Evolutionary conservation across 2,888 invertebrate species (phyloP), one percentile per base, ranked within the genome.

Genomic region (Chironomus tentans): DNA sequence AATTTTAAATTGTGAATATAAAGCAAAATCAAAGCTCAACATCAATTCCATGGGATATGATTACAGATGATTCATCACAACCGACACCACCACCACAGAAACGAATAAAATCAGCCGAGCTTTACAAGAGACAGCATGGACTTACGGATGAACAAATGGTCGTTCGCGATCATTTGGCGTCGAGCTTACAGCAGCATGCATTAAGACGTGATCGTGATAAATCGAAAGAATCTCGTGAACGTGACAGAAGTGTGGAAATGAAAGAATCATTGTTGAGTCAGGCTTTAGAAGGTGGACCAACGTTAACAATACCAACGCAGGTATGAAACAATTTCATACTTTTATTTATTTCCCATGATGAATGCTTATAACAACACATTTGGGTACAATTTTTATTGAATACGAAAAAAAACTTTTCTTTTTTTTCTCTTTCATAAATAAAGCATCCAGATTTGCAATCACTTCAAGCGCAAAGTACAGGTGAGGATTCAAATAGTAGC

Each of bases 401-500:
- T 38, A 38, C 38, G 38, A 38, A 28, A 28, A 28, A n/a, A n/a
- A n/a, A n/a, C n/a, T n/a, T n/a, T n/a, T n/a, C 6, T 4, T 38
- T 10, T 38, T 38, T 10, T 7, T 10, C 4, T 38, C 1, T 10
- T 38, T 38, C 10, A 56, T 56, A 18, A 56, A n/a, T 15, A 85
- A 85, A 85, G 79, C 87, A 87, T 81, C 86, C 87, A 76, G 88
- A 88, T 79, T 86, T 81, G 77, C 80, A 86, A 77, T 87, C 88
- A 68, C 81, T 86, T 77, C 86, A 88, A 83, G 88, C 89, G 74
- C 90, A 90, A 82, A 90, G 90, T 78, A 89, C 92, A 62, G 92
- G 93, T 69, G 94, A 94, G 81, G 93, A 94, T 80, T 93, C 93
- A 78, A 90, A 90, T 82, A 93, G 93, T 78, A 92, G 93, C 80